Evolutionary conservation across 2,797 vertebrate species (phyloP).

Genomic region (Ctenochaetus hawaiiensis): DNA sequence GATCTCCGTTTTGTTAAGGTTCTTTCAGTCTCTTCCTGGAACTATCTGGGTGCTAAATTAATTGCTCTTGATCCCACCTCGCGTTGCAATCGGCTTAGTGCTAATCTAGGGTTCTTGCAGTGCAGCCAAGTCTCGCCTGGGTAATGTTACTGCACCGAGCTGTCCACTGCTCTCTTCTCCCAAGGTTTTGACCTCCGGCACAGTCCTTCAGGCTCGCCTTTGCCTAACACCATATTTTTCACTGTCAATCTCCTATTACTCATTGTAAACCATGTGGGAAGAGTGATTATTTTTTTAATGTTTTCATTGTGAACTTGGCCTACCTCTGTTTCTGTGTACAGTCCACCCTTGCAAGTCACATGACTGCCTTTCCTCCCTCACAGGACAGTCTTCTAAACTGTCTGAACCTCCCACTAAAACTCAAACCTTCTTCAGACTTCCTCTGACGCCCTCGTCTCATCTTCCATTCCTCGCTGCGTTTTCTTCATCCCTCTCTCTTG

Average conservation of each 20-base stretch:
- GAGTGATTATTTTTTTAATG: constrained; percentile 18
- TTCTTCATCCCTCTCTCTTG: constrained; percentile 9
- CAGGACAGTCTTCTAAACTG: constrained; percentile 13
- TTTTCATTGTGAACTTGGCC: constrained; percentile 12
- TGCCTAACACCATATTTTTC: constrained; percentile 18
- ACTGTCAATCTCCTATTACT: constrained; percentile 9
- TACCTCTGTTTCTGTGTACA: constrained; percentile 12
- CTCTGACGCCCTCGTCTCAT: constrained; percentile 17
- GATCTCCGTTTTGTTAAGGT: constrained; percentile 54
- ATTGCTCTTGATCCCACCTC: constrained; percentile 81
- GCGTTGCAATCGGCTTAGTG: constrained; percentile 80
- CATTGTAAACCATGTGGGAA: constrained; percentile 26
- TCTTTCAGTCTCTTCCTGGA: constrained; percentile 71
- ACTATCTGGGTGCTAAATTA: constrained; percentile 82
- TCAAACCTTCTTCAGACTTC: constrained; percentile 36
- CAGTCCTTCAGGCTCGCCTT: constrained; percentile 25
- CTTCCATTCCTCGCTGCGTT: constrained; percentile 18
- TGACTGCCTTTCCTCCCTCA: constrained; percentile 20
- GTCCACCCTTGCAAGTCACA: constrained; percentile 16
- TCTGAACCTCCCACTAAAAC: constrained; percentile 27
- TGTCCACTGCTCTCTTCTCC: constrained; percentile 64
- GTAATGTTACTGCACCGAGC: constrained; percentile 55
- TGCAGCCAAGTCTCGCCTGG: constrained; percentile 72
- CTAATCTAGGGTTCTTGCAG: constrained; percentile 78
- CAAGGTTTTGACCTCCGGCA: constrained; percentile 60